These are phyloP conservation scores for Speoplatyrhinus poulsoni DNA, from an alignment of 2,113 vertebrate genomes.

Conservation along the genomic window DNA sequence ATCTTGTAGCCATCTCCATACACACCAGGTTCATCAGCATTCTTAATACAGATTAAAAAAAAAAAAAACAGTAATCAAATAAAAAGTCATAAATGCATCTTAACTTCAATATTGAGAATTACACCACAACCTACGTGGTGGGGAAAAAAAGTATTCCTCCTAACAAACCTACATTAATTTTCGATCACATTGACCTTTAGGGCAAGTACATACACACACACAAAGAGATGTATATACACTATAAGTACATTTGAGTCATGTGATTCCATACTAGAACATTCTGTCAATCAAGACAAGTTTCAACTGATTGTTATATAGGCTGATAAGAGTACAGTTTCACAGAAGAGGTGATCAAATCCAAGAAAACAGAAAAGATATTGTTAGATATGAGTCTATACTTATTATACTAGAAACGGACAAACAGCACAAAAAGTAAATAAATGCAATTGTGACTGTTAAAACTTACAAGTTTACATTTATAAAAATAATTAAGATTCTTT, in stretches of 20 bases:
- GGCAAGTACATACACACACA: conserved; percentile 39
- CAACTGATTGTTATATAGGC: conserved; percentile 12
- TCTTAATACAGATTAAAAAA: conserved; percentile 48
- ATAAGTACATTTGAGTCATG: conserved; percentile 25
- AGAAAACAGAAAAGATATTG: background rate
- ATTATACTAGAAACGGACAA: background rate
- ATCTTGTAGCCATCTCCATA: conserved; percentile 46
- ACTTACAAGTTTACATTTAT: background rate
- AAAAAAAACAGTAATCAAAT: conserved; percentile 35
- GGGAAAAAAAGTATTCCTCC: conserved; percentile 31
- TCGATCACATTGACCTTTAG: conserved; percentile 16
- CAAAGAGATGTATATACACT: conserved; percentile 19
- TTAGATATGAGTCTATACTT: conserved; percentile 1
- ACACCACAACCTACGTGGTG: conserved; percentile 47
- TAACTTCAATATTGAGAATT: conserved; percentile 44
- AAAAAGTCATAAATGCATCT: conserved; percentile 40
- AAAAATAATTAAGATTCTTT: conserved; percentile 10
- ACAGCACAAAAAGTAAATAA: background rate
- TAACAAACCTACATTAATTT: conserved; percentile 52
- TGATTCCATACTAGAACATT: conserved; percentile 33
- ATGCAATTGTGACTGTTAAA: background rate
- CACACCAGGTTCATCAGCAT: conserved; percentile 50
- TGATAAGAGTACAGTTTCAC: background rate
- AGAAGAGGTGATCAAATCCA: background rate
- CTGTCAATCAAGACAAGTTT: conserved; percentile 35